Evolutionary conservation across 2,113 vertebrate species (phyloP).

Genomic region (Amphiprion ocellaris): DNA sequence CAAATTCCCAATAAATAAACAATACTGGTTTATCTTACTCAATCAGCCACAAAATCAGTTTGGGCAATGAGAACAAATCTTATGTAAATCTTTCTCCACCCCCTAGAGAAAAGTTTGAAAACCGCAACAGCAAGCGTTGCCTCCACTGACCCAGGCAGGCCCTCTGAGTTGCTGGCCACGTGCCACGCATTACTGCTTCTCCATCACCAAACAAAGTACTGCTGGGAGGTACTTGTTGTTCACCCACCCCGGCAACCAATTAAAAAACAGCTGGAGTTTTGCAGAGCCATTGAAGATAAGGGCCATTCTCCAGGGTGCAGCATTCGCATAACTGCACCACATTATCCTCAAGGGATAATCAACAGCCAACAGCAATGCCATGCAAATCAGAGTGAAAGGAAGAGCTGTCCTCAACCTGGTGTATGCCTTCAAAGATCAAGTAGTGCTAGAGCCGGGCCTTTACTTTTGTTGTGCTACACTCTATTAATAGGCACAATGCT

Average conservation of each 20-base stretch:
- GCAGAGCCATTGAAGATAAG: slow-evolving; percentile 80
- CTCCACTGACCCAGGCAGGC: slow-evolving; percentile 68
- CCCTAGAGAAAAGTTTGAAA: slow-evolving; percentile 59
- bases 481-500: slow-evolving; percentile 26
- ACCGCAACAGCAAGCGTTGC: slow-evolving; percentile 55
- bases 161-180: slow-evolving; percentile 61
- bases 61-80: slow-evolving; percentile 36
- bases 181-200: slow-evolving; percentile 69
- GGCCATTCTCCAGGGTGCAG: slow-evolving; percentile 71
- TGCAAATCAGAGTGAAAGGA: slow-evolving; percentile 55
- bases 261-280: slow-evolving; percentile 82
- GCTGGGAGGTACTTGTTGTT: slow-evolving; percentile 77
- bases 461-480: slow-evolving; percentile 28
- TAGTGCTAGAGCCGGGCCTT: slow-evolving; percentile 14
- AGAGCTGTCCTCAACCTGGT: slow-evolving; percentile 43
- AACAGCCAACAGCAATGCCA: slow-evolving; percentile 56
- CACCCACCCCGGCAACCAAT: slow-evolving; percentile 74
- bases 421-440: slow-evolving; percentile 53
- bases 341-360: slow-evolving; percentile 74
- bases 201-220: slow-evolving; percentile 67
- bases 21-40: slow-evolving; percentile 53
- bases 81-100: slow-evolving; percentile 51
- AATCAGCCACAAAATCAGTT: slow-evolving; percentile 52
- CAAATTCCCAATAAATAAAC: slow-evolving; percentile 56
- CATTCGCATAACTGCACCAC: slow-evolving; percentile 66